Evolutionary conservation across 2,113 vertebrate species (phyloP).

Genomic region (Pelusios castaneus): DNA sequence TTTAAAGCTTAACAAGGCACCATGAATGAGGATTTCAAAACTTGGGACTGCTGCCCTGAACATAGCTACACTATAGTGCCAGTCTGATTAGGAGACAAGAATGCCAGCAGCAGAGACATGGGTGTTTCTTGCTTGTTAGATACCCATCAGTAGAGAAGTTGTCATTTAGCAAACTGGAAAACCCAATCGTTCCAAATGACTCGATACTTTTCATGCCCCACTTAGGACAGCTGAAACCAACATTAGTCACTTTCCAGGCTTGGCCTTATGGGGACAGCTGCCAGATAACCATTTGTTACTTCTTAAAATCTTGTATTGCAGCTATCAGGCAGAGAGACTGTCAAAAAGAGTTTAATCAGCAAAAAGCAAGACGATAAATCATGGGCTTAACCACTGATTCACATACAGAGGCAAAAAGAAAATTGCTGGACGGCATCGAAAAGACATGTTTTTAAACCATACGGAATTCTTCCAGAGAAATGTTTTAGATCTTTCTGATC

Average conservation of each 20-base stretch:
- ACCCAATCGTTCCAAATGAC: not conserved
- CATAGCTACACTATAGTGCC: not conserved
- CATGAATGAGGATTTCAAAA: not conserved
- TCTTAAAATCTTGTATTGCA: not conserved
- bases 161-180: not conserved
- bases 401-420: not conserved
- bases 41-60: accelerated
- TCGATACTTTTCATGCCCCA: not conserved
- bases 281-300: not conserved
- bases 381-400: not conserved
- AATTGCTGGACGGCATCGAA: not conserved
- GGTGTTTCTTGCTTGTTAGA: not conserved
- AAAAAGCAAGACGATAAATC: not conserved
- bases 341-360: not conserved
- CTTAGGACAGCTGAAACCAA: not conserved
- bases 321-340: not conserved
- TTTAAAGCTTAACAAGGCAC: not conserved
- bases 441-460: not conserved
- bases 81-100: not conserved
- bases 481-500: not conserved
- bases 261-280: not conserved
- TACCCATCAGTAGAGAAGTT: not conserved
- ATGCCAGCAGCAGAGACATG: not conserved
- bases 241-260: not conserved
- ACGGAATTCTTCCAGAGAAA: not conserved